Evolutionary conservation across 2,888 invertebrate species (phyloP).

Genomic region (Atherix ibis): DNA sequence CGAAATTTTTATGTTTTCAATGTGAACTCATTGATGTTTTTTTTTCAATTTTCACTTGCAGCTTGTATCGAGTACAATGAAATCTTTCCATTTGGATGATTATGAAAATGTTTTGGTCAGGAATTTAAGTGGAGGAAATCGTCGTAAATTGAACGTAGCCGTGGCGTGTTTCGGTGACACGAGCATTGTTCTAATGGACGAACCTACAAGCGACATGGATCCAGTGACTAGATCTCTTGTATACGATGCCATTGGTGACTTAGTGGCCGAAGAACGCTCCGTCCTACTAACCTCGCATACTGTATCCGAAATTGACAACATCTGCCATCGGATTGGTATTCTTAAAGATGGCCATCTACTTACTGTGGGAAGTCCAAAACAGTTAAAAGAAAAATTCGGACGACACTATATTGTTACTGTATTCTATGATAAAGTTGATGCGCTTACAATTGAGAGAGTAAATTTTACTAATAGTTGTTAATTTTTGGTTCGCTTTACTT

Average conservation of each 20-base stretch:
- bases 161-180: constrained; percentile 59
- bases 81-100: constrained; percentile 25
- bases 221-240: constrained; percentile 35
- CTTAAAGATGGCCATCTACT: constrained; percentile 28
- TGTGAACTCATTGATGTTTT: no score
- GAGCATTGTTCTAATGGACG: constrained; percentile 55
- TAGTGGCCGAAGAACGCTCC: constrained; percentile 23
- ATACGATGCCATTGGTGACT: constrained; percentile 26
- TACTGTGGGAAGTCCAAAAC: constrained; percentile 24
- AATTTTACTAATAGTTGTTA: not conserved
- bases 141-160: constrained; percentile 60
- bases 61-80: constrained; percentile 22
- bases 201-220: constrained; percentile 59
- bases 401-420: constrained; percentile 27
- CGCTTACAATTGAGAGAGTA: constrained; percentile 19
- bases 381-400: constrained; percentile 24
- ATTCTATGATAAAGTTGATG: constrained; percentile 22
- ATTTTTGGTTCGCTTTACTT: not conserved
- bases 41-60: no score
- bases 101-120: constrained; percentile 30
- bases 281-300: constrained; percentile 32
- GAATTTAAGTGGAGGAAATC: constrained; percentile 46
- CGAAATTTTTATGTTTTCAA: no score
- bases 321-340: constrained; percentile 30
- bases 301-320: constrained; percentile 30